These are phyloP conservation scores for Tribolium castaneum DNA, from an alignment of 1,140 invertebrate genomes.

Conservation along the genomic window DNA sequence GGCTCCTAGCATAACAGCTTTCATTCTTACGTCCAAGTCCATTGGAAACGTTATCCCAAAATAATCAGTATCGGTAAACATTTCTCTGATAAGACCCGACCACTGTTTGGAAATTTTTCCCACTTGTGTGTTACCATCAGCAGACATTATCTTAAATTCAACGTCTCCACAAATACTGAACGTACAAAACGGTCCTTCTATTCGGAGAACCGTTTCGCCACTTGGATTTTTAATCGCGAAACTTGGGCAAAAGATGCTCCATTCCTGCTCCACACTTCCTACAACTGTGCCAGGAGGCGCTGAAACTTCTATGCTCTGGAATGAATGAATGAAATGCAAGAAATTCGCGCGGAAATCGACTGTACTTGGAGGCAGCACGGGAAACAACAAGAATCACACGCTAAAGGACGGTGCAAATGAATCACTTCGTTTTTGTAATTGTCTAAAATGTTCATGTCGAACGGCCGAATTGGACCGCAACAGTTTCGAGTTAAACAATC, in stretches of 20 bases:
- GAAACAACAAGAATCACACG: constrained; percentile 82
- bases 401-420: constrained; percentile 78
- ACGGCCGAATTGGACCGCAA: constrained; percentile 81
- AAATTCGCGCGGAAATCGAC: too few species aligned
- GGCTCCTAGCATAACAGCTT: constrained; percentile 70
- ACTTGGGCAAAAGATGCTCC: constrained; percentile 82
- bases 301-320: constrained; percentile 75
- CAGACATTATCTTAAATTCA: constrained; percentile 71
- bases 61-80: constrained; percentile 72
- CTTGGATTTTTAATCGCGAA: constrained; percentile 83
- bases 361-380: constrained; percentile 74
- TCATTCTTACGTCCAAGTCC: constrained; percentile 71
- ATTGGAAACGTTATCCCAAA: constrained; percentile 72
- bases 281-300: constrained; percentile 78
- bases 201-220: constrained; percentile 81
- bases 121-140: constrained; percentile 66
- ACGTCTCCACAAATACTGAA: constrained; percentile 85
- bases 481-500: constrained; percentile 82
- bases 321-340: constrained; percentile 29
- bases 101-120: constrained; percentile 72
- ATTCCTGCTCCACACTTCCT: constrained; percentile 86
- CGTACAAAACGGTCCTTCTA: constrained; percentile 88
- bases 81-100: constrained; percentile 69
- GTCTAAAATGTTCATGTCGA: constrained; percentile 89
- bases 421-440: constrained; percentile 83